Base-by-base conservation (phyloP, 1,140 invertebrate genomes). In the Aphelenchoides avenae region DNA sequence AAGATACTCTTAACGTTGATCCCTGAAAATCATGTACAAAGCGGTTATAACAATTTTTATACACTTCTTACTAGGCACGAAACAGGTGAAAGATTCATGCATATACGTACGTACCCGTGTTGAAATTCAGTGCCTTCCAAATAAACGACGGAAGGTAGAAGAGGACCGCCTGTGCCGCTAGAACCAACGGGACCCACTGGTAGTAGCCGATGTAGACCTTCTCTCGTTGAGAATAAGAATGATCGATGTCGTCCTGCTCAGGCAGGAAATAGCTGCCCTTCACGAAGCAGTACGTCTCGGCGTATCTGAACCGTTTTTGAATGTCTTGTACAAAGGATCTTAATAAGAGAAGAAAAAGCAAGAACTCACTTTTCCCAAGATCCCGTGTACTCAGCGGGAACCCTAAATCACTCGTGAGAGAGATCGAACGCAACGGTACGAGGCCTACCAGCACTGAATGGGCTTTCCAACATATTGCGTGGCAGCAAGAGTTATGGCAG, bases 401-500 rank as follows among this genome's bases (percentile, higher is more conserved):
- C 77, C 77, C 73, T 62, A 60, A 13, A 60, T 6, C 58, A 61
- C 5, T n/a, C 15, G 5, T 33, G n/a, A 13, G 52, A 6, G 6
- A 36, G 13, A 49, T 7, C 7, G 20, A 43, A 46, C 20, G 47
- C 7, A 20, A n/a, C 7, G 15, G 43, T 27, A 0, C 5, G 42
- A 52, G 20, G 29, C 7, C 5, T 22, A 0, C 57, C 0, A 0
- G 15, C 29, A 34, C 13, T 18, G 72, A 48, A 82, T 81, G 5
- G 80, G 81, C 44, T 81, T 79, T 3, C 80, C 79, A 36, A 82
- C 80, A 64, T 81, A 82, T 64, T 81, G 81, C n/a, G 79, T 75
- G 37, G 80, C 80, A 30, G 80, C 79, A 37, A 82, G 77, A 26
- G 81, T 77, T 22, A 82, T 76, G 5, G 80, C 80, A 46, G 80